Evolutionary conservation across 2,113 vertebrate genomes (phyloP), one percentile per base, ranked within the genome.

Genomic region (Alethe castanea): DNA sequence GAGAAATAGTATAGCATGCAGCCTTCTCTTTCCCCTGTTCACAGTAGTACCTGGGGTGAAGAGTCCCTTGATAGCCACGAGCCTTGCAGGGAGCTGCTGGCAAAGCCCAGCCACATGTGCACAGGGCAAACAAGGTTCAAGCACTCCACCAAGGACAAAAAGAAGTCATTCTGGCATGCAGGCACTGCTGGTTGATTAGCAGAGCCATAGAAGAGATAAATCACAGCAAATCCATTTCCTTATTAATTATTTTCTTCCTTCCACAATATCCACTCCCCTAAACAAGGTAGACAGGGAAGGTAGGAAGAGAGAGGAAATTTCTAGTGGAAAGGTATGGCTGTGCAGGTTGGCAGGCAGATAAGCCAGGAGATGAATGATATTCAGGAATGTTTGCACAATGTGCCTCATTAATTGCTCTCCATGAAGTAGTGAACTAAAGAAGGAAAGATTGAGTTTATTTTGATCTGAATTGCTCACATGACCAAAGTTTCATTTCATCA

Each of bases 101-200:
- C 2, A 0, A 64, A 81, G 48, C 16, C 25, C 44, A 76, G 64
- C 48, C 53, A 28, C 23, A 12, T 0, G 0, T 8, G 13, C 9
- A 4, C 29, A 26, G 50, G 23, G 18, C 18, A 77, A 52, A 20
- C 0, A 1, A 82, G 25, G 14, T 13, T 50, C 44, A 24, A 20
- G 28, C 7, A 31, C 38, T 56, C 33, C 19, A 61, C 13, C 40
- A 48, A n/a, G 28, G 31, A 79, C 35, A 54, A 26, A 59, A 22
- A 31, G 16, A 81, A 54, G 31, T 33, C 0, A 3, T 71, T 66
- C 60, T 77, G 79, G 38, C 31, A 52, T 17, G 19, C 25, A 61
- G 59, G 17, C 13, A 28, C 33, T 67, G 44, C 24, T 78, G 14
- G 45, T 17, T 88, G 56, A 67, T 31, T 59, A 35, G 25, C 69